phyloP scores from a whole-genome alignment of 2,888 invertebrate genomes.

The Dioctria rufipes region DNA sequence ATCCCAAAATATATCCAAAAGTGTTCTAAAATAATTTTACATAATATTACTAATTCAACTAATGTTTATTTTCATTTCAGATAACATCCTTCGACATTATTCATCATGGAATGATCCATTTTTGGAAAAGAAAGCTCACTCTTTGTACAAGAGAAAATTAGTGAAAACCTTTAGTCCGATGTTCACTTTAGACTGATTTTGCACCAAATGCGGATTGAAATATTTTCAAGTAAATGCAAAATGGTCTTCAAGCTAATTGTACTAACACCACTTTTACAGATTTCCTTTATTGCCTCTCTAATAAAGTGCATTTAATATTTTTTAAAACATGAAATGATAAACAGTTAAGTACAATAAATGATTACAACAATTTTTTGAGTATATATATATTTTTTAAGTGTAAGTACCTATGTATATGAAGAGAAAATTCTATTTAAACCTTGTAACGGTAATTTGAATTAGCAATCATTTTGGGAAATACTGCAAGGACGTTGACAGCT shows the following conservation, averaged over 20 bases:
- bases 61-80: constrained; percentile 35
- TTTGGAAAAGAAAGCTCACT: constrained; percentile 42
- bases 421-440: too few relatives aligned
- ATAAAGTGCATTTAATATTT: constrained; percentile 21
- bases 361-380: too few relatives aligned
- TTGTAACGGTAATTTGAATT: too few relatives aligned
- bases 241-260: constrained; percentile 7
- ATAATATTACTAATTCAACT: too few relatives aligned
- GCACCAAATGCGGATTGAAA: background rate
- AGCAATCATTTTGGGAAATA: too few relatives aligned
- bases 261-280: constrained; percentile 24
- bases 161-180: constrained; percentile 23
- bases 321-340: background rate
- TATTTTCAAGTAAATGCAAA: background rate
- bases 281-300: constrained; percentile 3
- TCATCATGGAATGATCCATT: constrained; percentile 59
- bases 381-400: too few relatives aligned
- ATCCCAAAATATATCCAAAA: too few relatives aligned
- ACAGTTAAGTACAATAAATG: background rate
- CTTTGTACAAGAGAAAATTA: constrained; percentile 37
- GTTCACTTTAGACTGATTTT: constrained; percentile 18
- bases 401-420: too few relatives aligned
- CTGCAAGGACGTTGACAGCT: too few relatives aligned
- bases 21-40: too few relatives aligned
- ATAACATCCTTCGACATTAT: constrained; percentile 59